Evolutionary conservation across 1,140 invertebrate species (phyloP).

Genomic region (Nymphalis io): DNA sequence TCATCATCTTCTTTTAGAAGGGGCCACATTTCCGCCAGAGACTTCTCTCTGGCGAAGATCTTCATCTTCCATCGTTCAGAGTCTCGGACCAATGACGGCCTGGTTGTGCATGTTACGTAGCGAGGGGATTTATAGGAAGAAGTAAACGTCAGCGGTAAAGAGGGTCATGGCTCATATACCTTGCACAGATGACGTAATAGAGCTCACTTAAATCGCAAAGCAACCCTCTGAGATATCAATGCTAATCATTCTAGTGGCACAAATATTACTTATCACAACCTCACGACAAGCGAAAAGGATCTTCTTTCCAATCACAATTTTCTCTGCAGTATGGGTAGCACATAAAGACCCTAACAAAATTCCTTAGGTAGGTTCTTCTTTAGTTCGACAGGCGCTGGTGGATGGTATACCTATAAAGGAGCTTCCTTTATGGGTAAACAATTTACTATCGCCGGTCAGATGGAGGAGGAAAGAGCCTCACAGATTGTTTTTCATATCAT

Average conservation of each 20-base stretch:
- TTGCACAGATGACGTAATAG: constrained; percentile 42
- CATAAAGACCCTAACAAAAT: no score
- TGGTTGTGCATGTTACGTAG: constrained; percentile 1
- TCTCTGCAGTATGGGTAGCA: no score
- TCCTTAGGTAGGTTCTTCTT: neutral
- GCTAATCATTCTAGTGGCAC: constrained; percentile 27
- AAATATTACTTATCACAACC: neutral
- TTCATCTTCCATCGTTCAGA: constrained; percentile 17
- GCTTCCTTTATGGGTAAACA: neutral
- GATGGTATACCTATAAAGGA: neutral
- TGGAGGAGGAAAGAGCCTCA: neutral
- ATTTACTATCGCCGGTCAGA: neutral
- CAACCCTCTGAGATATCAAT: constrained; percentile 28
- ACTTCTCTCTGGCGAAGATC: no score
- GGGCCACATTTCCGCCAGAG: neutral
- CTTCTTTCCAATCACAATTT: no score
- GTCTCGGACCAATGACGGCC: constrained; percentile 6
- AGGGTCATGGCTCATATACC: constrained; percentile 41
- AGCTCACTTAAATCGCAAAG: constrained; percentile 36
- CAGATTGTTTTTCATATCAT: neutral
- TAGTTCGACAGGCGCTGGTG: neutral
- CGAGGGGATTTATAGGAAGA: constrained; percentile 5
- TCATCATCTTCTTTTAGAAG: neutral
- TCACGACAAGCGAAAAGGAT: no score
- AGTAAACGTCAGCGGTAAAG: constrained; percentile 33